Evolutionary conservation across 1,140 invertebrate species (phyloP).

Genomic region (Delia radicum): DNA sequence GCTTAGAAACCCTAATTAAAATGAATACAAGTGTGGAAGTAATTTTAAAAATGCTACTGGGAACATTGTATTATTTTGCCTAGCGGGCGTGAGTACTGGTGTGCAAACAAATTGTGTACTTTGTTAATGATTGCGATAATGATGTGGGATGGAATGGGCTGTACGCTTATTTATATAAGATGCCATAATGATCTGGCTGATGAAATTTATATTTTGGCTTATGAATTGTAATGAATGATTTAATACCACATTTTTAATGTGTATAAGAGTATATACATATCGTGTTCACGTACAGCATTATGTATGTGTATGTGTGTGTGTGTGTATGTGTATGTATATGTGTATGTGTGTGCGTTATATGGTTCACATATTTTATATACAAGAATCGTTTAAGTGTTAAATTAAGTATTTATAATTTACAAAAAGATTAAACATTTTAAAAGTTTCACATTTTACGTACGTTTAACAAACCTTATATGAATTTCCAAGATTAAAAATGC

Average conservation of each 20-base stretch:
- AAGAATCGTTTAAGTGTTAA: background rate
- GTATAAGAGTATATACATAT: background rate
- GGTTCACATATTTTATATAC: background rate
- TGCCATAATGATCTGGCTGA: background rate
- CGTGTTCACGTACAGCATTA: background rate
- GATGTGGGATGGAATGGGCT: background rate
- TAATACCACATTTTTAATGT: background rate
- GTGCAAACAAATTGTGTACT: background rate
- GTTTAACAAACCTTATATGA: background rate
- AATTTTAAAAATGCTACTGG: too few species aligned
- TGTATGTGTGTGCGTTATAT: background rate
- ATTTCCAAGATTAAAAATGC: background rate
- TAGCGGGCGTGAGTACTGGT: too few species aligned
- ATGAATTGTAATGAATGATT: background rate
- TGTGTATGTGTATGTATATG: background rate
- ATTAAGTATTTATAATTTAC: conserved; percentile 3
- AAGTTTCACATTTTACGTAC: background rate
- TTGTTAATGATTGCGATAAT: background rate
- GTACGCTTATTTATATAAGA: background rate
- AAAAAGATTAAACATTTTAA: conserved; percentile 3
- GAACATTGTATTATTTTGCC: too few species aligned
- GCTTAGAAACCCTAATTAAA: too few species aligned
- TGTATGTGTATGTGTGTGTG: background rate
- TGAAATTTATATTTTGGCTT: background rate
- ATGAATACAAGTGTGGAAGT: too few species aligned